phyloP scores from a whole-genome alignment of 1,140 invertebrate genomes.

The Drosophila sechellia region DNA sequence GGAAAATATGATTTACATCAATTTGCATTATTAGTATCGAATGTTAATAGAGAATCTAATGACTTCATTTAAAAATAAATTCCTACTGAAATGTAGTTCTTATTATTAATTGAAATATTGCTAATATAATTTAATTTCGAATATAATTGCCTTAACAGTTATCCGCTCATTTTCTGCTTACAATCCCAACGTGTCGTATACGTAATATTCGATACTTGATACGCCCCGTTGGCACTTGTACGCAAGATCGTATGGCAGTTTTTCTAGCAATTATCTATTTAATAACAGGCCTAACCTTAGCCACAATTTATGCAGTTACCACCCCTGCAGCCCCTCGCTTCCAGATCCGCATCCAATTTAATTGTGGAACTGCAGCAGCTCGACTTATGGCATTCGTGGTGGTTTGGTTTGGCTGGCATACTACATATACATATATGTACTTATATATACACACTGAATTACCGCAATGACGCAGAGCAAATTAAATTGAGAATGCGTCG shows the following conservation, averaged over 20 bases:
- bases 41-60: not conserved
- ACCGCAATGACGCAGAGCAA: conserved; percentile 75
- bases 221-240: conserved; percentile 34
- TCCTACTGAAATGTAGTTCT: not conserved
- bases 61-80: not conserved
- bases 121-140: not conserved
- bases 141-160: not conserved
- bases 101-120: not conserved
- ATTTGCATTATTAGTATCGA: too few species aligned
- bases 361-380: conserved; percentile 50
- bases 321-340: not conserved
- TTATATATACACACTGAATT: conserved; percentile 5
- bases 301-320: conserved; percentile 28
- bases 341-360: conserved; percentile 50
- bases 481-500: conserved; percentile 44
- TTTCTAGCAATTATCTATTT: conserved; percentile 58
- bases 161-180: not conserved
- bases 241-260: conserved; percentile 50
- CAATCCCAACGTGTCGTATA: conserved; percentile 14
- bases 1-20: conserved; percentile 75
- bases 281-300: conserved; percentile 61
- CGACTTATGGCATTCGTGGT: conserved; percentile 54
- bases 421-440: too few species aligned
- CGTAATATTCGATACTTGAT: conserved; percentile 49
- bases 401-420: conserved; percentile 3